phyloP scores from a whole-genome alignment of 2,888 invertebrate genomes.

The Scaptomyza reducta region DNA sequence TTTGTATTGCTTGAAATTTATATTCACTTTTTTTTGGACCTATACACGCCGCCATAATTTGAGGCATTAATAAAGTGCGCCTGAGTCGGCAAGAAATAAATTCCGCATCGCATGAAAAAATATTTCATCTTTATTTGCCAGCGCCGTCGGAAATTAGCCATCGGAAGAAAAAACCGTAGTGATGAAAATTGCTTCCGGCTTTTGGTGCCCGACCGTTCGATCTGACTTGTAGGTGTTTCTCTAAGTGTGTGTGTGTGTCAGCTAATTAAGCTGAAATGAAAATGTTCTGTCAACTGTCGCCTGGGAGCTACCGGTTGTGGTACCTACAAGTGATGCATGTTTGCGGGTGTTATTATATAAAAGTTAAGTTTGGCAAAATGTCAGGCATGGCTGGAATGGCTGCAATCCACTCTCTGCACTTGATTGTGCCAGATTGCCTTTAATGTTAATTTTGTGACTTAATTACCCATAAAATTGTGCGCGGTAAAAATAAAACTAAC shows the following conservation, averaged over 20 bases:
- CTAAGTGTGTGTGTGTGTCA: slow-evolving; percentile 6
- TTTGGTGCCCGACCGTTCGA: slow-evolving; percentile 15
- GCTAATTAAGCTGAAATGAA: slow-evolving; percentile 69
- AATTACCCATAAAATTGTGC: slow-evolving; percentile 73
- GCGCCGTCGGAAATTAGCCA: slow-evolving; percentile 18
- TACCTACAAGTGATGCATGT: slow-evolving; percentile 27
- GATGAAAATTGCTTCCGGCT: slow-evolving; percentile 39
- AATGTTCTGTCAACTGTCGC: slow-evolving; percentile 41
- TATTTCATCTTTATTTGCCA: slow-evolving; percentile 39
- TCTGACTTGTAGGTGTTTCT: slow-evolving; percentile 7
- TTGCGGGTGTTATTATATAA: slow-evolving; percentile 1
- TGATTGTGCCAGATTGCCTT: slow-evolving; percentile 57
- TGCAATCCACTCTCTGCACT: slow-evolving; percentile 22
- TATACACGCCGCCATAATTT: slow-evolving; percentile 48
- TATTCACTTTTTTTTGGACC: slow-evolving; percentile 39
- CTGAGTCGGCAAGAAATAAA: slow-evolving; percentile 41
- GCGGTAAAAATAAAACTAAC: slow-evolving; percentile 10
- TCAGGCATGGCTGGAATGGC: slow-evolving; percentile 2
- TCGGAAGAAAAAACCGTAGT: slow-evolving; percentile 8
- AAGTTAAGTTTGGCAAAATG: slow-evolving; percentile 32
- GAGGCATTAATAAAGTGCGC: slow-evolving; percentile 43
- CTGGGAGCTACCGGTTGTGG: slow-evolving; percentile 28
- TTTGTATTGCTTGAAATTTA: slow-evolving; percentile 25
- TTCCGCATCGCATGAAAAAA: slow-evolving; percentile 42
- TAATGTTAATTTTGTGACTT: slow-evolving; percentile 76